phyloP scores from a whole-genome alignment of 2,888 invertebrate genomes.

The Saturnia japonica region DNA sequence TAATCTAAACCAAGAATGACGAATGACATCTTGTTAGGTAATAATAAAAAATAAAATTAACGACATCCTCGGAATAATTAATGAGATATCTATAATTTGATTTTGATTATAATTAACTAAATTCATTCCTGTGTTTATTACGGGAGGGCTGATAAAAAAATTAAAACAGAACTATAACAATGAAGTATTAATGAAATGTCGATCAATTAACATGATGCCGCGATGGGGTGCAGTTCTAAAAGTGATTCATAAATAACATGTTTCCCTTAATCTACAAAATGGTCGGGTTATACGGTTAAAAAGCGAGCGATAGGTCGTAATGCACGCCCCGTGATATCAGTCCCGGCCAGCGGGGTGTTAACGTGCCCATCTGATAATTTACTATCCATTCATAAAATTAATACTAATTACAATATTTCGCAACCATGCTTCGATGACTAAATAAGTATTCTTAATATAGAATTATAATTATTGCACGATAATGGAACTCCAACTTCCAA shows the following conservation, averaged over 20 bases:
- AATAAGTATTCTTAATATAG: slow-evolving; percentile 23
- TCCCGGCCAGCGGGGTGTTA: slow-evolving; percentile 57
- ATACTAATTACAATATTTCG: slow-evolving; percentile 34
- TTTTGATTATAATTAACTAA: slow-evolving; percentile 43
- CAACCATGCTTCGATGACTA: slow-evolving; percentile 20
- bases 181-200: slow-evolving; percentile 66
- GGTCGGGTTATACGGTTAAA: slow-evolving; percentile 63
- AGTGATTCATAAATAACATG: slow-evolving; percentile 70
- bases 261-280: slow-evolving; percentile 62
- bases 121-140: slow-evolving; percentile 25
- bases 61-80: slow-evolving; percentile 37
- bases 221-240: slow-evolving; percentile 60
- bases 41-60: slow-evolving; percentile 38
- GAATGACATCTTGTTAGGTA: slow-evolving; percentile 6
- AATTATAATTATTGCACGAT: neutral
- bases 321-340: slow-evolving; percentile 55
- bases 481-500: too few species aligned
- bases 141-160: slow-evolving; percentile 47
- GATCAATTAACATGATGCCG: slow-evolving; percentile 67
- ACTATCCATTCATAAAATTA: slow-evolving; percentile 43
- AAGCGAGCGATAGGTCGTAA: slow-evolving; percentile 36
- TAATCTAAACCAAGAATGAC: slow-evolving; percentile 14
- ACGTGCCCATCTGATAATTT: slow-evolving; percentile 46
- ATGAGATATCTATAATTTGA: slow-evolving; percentile 29
- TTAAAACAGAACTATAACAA: slow-evolving; percentile 52